phyloP scores from a whole-genome alignment of 2,113 vertebrate genomes.

The Campylomormyrus tamandua region DNA sequence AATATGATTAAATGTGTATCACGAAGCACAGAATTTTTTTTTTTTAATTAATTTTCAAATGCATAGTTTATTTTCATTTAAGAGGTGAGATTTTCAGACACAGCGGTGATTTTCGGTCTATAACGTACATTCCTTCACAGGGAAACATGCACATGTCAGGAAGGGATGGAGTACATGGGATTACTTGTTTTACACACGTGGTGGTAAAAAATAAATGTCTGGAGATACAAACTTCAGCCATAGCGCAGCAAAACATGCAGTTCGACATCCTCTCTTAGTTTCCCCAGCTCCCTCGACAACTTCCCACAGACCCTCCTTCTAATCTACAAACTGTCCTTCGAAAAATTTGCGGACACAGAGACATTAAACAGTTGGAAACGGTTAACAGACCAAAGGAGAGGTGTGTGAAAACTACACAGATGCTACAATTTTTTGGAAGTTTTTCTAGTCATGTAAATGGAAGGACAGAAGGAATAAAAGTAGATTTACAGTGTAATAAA shows the following conservation, averaged over 20 bases:
- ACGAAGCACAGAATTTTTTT: background rate
- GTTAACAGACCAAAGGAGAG: background rate
- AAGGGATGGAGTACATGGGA: conserved; percentile 6
- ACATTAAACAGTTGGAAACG: background rate
- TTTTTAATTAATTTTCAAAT: conserved; percentile 11
- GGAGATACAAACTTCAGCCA: conserved; percentile 22
- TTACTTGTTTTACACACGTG: conserved; percentile 22
- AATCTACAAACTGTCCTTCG: conserved; percentile 18
- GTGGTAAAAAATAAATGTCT: background rate
- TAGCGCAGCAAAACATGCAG: conserved; percentile 2
- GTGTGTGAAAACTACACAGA: background rate
- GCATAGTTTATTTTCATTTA: conserved; percentile 42
- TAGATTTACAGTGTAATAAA: conserved; percentile 1
- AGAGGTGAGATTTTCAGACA: conserved; percentile 51
- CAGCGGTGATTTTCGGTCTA: conserved; percentile 33
- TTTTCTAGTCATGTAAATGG: conserved; percentile 15
- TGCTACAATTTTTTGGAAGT: conserved; percentile 29
- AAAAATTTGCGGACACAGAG: background rate
- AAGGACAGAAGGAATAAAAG: conserved; percentile 6
- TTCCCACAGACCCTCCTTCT: background rate
- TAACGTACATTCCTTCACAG: conserved; percentile 55
- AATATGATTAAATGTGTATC: background rate
- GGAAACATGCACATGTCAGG: conserved; percentile 33
- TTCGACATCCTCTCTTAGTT: background rate
- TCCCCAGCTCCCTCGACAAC: conserved; percentile 16